These are phyloP conservation scores for Aphelenchoides fujianensis DNA, from an alignment of 1,140 invertebrate species.

Conservation along the genomic window DNA sequence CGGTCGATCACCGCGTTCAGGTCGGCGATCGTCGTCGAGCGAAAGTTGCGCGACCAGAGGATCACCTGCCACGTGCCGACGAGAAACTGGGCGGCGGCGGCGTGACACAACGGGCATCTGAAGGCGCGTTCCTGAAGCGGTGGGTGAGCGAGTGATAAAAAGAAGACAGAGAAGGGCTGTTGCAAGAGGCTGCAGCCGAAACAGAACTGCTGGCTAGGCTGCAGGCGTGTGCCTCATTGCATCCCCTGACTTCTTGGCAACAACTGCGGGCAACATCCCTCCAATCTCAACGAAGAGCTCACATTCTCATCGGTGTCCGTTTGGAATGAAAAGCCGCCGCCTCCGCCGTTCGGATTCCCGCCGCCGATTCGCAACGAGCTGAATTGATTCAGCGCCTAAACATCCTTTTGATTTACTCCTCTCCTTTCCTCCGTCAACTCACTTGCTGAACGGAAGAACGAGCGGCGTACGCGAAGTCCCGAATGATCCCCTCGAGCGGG, in stretches of 20 bases:
- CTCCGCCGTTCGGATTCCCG: neutral
- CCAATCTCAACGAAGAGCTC: neutral
- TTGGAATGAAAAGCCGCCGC: constrained; percentile 13
- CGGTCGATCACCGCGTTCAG: constrained; percentile 22
- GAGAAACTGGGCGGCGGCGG: neutral
- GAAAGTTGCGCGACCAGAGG: constrained; percentile 24
- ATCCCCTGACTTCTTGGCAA: no score
- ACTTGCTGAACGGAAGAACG: neutral
- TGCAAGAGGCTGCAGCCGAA: no score
- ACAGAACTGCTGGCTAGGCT: no score
- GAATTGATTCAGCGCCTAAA: constrained; percentile 9
- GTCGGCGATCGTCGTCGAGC: constrained; percentile 19
- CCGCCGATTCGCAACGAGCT: neutral
- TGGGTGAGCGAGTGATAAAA: no score
- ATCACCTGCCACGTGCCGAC: constrained; percentile 27
- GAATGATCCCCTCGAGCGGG: constrained; percentile 12
- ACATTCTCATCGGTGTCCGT: neutral
- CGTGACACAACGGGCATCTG: constrained; percentile 12
- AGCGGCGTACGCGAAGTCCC: constrained; percentile 8
- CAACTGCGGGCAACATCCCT: no score
- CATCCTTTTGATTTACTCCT: neutral
- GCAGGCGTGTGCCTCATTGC: no score
- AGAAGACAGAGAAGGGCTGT: no score
- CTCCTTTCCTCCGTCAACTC: no score
- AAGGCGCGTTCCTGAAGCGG: neutral